Evolutionary conservation across 2,888 invertebrate genomes (phyloP).

Genomic region (Gerris lacustris): DNA sequence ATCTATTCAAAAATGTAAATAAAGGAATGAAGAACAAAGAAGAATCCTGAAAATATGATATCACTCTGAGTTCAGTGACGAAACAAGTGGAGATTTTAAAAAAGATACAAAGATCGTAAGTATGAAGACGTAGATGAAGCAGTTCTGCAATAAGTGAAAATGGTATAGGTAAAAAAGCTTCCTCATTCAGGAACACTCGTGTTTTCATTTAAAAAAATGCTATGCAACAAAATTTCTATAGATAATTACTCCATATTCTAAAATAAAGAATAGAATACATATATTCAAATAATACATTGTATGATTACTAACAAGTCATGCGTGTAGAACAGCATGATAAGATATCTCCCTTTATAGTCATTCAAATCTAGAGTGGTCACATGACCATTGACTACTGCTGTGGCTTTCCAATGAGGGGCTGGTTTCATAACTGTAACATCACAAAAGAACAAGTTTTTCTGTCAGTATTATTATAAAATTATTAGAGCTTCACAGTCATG

Average conservation of each 20-base stretch:
- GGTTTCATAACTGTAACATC: slow-evolving; percentile 29
- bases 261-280: neutral
- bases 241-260: neutral
- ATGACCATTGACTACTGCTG: slow-evolving; percentile 33
- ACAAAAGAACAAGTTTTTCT: neutral
- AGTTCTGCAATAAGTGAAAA: no score
- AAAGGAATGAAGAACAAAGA: no score
- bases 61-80: no score
- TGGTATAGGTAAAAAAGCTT: no score
- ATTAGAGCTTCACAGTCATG: neutral
- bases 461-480: neutral
- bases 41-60: no score
- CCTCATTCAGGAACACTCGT: no score
- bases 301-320: slow-evolving; percentile 32
- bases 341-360: slow-evolving; percentile 32
- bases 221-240: neutral
- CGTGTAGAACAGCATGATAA: slow-evolving; percentile 32
- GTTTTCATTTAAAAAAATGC: no score
- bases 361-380: slow-evolving; percentile 31
- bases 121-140: no score
- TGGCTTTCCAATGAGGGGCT: slow-evolving; percentile 33
- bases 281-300: neutral
- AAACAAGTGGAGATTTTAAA: no score
- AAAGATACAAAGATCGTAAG: no score
- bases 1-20: no score